Conservation (phyloP, 2,797 vertebrate species). For the Pachyuromys duprasi region DNA sequence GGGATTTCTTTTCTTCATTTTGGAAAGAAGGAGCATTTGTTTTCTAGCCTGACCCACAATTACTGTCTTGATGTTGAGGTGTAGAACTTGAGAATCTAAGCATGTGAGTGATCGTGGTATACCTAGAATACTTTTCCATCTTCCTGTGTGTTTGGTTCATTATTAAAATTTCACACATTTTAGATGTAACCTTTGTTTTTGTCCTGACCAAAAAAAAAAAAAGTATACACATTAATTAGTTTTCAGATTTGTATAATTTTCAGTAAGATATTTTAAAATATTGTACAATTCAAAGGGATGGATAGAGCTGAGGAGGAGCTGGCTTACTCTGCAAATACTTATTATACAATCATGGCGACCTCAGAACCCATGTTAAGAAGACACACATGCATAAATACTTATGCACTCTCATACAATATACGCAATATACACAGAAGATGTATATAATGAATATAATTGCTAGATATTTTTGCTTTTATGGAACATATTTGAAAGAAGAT, state of each 20-base stretch:
- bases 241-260: conserved; percentile 55
- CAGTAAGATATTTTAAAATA: conserved; percentile 32
- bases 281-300: conserved; percentile 23
- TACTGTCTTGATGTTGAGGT: conserved; percentile 35
- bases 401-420: not conserved
- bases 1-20: conserved; percentile 10
- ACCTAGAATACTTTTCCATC: not conserved
- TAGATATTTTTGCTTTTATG: conserved; percentile 26
- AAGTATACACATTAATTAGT: conserved; percentile 29
- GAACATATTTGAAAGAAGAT: conserved; percentile 6
- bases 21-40: conserved; percentile 2
- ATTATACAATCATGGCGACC: not conserved
- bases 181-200: conserved; percentile 1
- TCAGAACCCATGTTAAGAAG: not conserved
- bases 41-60: not conserved
- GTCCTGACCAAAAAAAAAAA: not conserved
- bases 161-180: conserved; percentile 9
- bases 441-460: not conserved
- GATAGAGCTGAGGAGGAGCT: not conserved
- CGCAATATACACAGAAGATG: not conserved
- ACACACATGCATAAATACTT: not conserved
- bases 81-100: not conserved
- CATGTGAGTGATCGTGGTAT: not conserved
- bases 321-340: not conserved
- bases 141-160: not conserved